A percentile compares a stretch with the other conserved stretches of the same genome.
Conservation (phyloP, 2,797 vertebrate species). For the Dendrocincla tyrannina region DNA sequence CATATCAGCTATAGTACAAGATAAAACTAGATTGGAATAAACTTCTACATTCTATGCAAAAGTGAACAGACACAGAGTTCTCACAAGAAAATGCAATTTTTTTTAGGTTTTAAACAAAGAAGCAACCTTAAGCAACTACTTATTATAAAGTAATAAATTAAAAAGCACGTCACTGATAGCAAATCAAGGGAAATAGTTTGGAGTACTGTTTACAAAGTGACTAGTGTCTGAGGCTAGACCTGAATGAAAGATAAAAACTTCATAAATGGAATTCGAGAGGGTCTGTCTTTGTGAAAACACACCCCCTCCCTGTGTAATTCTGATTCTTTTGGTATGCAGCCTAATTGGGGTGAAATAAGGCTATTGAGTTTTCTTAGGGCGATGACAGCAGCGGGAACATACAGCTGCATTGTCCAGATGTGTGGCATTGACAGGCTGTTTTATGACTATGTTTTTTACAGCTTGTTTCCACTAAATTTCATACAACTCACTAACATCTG, state of each 20-base stretch:
- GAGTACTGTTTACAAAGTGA: not conserved
- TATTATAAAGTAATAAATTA: not conserved
- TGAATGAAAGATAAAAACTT: conserved; percentile 64
- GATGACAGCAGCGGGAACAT: conserved; percentile 79
- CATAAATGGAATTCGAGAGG: conserved; percentile 9
- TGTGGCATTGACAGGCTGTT: conserved; percentile 80
- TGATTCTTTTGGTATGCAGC: conserved; percentile 69
- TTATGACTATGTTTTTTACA: conserved; percentile 81
- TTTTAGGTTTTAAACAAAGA: conserved; percentile 3
- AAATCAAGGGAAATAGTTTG: not conserved
- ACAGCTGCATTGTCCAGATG: conserved; percentile 83
- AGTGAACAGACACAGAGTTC: not conserved
- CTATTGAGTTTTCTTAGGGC: conserved; percentile 77
- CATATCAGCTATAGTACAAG: not conserved
- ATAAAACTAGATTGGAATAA: not conserved
- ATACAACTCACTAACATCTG: conserved; percentile 82
- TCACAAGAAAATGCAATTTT: not conserved
- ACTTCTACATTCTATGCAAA: not conserved
- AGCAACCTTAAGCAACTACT: not conserved
- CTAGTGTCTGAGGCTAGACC: conserved; percentile 1
- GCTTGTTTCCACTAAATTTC: conserved; percentile 83
- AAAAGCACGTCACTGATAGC: not conserved
- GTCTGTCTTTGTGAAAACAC: conserved; percentile 2
- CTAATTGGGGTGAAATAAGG: conserved; percentile 84
- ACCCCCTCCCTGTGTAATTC: conserved; percentile 15